Evolutionary conservation across 2,113 vertebrate genomes (phyloP), one percentile per base, ranked within the genome.

Genomic region (Sylvilagus bachmani): DNA sequence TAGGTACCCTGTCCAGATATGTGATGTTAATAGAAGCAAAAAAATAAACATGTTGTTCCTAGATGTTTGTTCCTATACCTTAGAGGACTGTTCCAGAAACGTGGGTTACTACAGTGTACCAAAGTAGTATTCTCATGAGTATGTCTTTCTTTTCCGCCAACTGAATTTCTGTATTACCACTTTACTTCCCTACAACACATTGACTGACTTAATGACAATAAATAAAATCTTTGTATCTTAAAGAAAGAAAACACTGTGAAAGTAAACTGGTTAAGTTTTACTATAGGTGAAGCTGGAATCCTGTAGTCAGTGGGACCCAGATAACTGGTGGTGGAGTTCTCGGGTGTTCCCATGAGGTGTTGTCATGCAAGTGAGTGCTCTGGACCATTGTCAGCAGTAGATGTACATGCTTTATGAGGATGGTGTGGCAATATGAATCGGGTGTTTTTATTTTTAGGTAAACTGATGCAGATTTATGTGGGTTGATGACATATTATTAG

Each of bases 11-110:
- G 2, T 74, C 86, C 55, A 38, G 58, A 13, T 33, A 49, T 69
- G 38, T 88, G 19, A 70, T 92, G n/a, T 83, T 91, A 82, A 83
- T 89, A 38, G 31, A 78, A 89, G 83, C 24, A 44, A 49, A 95
- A 81, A 85, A 86, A n/a, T 80, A 80, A 55, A 27, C 44, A 27
- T 0, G 9, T 94, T 77, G 10, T 90, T 19, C 86, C 27, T 19
- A 27, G 5, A 11, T 74, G 36, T 70, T 38, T 64, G 44, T 86
- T 81, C 22, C 86, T 75, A 0, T 58, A 14, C 78, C 36, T 36
- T n/a, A 55, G 44, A 44, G 11, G 25, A 22, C 8, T 66, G 2
- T 51, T 75, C 22, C 36, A 53, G 31, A 10, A 4, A 25, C 88
- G 58, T 36, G 33, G 22, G 4, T 53, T 25, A 64, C 12, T 53